phyloP scores from a whole-genome alignment of 2,888 invertebrate species.

The Melinopterus prodromus region DNA sequence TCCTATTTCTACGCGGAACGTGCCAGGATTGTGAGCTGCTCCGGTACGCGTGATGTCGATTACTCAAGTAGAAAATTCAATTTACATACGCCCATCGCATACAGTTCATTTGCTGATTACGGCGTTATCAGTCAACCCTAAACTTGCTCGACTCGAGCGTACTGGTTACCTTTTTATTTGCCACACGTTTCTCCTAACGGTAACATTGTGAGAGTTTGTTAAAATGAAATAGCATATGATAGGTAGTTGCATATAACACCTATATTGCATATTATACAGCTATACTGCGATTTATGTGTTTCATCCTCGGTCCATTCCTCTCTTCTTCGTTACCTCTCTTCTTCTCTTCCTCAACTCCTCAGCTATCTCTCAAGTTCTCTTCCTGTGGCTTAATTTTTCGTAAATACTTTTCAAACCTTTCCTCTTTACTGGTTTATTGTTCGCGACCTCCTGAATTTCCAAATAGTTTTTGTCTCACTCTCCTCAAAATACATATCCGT shows the following conservation, averaged over 20 bases:
- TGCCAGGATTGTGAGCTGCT: not conserved
- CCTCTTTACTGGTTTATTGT: not conserved
- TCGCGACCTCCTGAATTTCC: too few species aligned
- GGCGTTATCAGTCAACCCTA: conserved; percentile 46
- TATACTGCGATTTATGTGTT: too few species aligned
- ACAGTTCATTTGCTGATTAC: conserved; percentile 54
- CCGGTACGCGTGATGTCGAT: conserved; percentile 49
- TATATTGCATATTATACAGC: too few species aligned
- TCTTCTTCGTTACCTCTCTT: not conserved
- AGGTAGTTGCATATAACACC: too few species aligned
- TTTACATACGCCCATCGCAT: conserved; percentile 53
- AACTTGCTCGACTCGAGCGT: conserved; percentile 16
- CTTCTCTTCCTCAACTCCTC: not conserved
- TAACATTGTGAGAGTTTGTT: not conserved
- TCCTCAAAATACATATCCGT: not conserved
- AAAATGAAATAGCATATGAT: too few species aligned
- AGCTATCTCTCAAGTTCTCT: not conserved
- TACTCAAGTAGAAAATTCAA: conserved; percentile 56
- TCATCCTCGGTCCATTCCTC: too few species aligned
- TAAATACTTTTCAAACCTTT: not conserved
- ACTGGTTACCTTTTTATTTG: not conserved
- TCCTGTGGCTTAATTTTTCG: not conserved
- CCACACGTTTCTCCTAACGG: not conserved
- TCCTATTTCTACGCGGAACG: not conserved
- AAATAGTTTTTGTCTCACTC: conserved; percentile 1